Conservation (phyloP, 2,797 vertebrate species). For the Phylloscopus collybita region DNA sequence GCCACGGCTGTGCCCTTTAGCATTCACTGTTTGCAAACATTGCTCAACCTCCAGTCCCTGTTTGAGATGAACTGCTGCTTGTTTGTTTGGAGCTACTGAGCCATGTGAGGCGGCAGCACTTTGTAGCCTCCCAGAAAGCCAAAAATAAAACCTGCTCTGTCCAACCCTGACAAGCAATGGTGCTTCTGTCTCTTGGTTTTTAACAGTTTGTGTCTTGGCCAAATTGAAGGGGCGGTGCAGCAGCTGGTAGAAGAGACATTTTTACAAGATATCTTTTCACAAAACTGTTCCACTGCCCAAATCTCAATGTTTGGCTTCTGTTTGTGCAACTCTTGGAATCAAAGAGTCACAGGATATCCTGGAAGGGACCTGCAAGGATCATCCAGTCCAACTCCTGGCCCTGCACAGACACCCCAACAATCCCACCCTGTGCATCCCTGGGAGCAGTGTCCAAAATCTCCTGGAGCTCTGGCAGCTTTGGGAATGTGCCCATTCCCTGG, state of each 20-base stretch:
- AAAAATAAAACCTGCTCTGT: neutral
- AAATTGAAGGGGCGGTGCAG: neutral
- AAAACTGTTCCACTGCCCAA: neutral
- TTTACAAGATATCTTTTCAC: neutral
- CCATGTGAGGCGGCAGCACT: neutral
- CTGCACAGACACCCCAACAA: neutral
- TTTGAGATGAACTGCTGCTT: neutral
- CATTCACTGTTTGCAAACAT: conserved; percentile 30
- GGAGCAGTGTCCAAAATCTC: rapidly evolving
- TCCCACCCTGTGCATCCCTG: neutral
- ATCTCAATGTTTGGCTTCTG: neutral
- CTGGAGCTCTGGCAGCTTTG: neutral
- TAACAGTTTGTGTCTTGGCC: neutral
- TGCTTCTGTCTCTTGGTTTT: neutral
- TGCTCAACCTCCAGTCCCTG: conserved; percentile 4
- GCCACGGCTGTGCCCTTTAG: neutral
- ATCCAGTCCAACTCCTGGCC: rapidly evolving
- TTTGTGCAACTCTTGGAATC: neutral
- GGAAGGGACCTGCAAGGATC: neutral
- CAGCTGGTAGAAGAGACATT: rapidly evolving
- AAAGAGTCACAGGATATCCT: neutral
- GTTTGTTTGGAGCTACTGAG: conserved; percentile 10
- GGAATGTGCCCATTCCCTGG: rapidly evolving
- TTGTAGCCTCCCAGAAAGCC: neutral
- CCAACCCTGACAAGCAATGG: neutral